These are phyloP conservation scores for Xiphias gladius DNA, from an alignment of 2,113 vertebrate species.

Conservation along the genomic window DNA sequence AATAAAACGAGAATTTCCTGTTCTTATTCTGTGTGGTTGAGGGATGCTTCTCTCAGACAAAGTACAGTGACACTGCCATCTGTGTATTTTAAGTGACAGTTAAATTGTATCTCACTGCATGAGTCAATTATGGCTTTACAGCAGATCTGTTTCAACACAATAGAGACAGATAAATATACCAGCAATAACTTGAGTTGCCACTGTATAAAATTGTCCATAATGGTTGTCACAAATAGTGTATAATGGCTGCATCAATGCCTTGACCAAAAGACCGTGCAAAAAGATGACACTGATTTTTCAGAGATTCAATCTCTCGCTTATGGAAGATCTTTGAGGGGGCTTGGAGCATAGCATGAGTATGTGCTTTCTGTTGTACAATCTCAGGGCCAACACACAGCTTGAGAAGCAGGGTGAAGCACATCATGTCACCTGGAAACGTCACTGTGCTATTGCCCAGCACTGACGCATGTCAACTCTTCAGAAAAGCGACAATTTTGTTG, in stretches of 20 bases:
- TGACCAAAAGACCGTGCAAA: background rate
- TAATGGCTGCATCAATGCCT: background rate
- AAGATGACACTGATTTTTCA: background rate
- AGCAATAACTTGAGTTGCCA: background rate
- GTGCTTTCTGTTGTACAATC: background rate
- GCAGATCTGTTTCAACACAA: background rate
- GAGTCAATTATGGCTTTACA: background rate
- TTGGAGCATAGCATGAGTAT: background rate
- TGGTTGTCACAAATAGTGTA: background rate
- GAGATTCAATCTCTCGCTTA: background rate
- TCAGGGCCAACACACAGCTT: background rate
- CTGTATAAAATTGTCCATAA: background rate
- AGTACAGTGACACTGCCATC: background rate
- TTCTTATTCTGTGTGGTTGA: background rate
- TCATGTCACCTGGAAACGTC: background rate
- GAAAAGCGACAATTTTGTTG: background rate
- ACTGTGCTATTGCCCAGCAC: background rate
- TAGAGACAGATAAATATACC: background rate
- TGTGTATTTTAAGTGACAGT: background rate
- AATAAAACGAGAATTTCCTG: background rate
- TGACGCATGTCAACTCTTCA: background rate
- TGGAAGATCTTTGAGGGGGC: background rate
- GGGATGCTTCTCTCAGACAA: background rate
- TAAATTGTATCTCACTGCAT: background rate
- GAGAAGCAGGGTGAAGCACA: background rate